Base-by-base conservation (phyloP, 2,888 invertebrate genomes). In the Amphipoea lucens region DNA sequence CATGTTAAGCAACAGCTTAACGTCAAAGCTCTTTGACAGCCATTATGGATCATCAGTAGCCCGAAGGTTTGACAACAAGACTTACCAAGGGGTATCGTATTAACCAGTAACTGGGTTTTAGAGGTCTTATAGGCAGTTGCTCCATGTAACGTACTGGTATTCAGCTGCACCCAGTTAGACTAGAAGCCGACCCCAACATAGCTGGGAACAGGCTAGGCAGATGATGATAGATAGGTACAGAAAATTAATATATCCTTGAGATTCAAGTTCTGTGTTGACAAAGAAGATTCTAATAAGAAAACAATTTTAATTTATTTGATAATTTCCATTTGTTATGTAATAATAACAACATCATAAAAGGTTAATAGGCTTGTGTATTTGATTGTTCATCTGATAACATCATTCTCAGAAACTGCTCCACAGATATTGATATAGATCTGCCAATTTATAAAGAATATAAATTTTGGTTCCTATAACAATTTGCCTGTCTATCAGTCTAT, bases 261-360 rank as follows among this genome's bases (percentile, higher is more conserved):
- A n/a, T 17, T 23, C 12, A 48, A 36, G 42, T 36, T 6, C 0
- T 42, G 1, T 23, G 2, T 23, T 57, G 36, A 17, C 42, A 40
- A 73, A 62, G 23, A 72, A 78, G 84, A 79, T 63, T 79, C 82
- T 14, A 73, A 84, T 73, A 51, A 45, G 84, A 82, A 62, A 17
- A 51, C 11, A 60, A 14, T 62, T 7, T 29, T 20, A 51, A 62
- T 62, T 48, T 40, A 23, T 83, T 78, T 65, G 62, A 29, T 63
- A 4, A 54, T 45, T 65, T n/a, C 20, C 29, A 69, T 65, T 29
- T 71, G 17, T 74, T 79, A 83, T 57, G 57, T 74, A 74, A 74
- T 74, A 74, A 74, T 63, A 57, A n/a, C 6, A 45, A 40, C 57
- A 63, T 57, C 36, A 20, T n/a, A 66, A 48, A 60, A 20, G 23